A percentile compares a stretch with the other conserved stretches of the same genome.
Conservation (phyloP, 2,113 vertebrate genomes). For the Aix galericulata region DNA sequence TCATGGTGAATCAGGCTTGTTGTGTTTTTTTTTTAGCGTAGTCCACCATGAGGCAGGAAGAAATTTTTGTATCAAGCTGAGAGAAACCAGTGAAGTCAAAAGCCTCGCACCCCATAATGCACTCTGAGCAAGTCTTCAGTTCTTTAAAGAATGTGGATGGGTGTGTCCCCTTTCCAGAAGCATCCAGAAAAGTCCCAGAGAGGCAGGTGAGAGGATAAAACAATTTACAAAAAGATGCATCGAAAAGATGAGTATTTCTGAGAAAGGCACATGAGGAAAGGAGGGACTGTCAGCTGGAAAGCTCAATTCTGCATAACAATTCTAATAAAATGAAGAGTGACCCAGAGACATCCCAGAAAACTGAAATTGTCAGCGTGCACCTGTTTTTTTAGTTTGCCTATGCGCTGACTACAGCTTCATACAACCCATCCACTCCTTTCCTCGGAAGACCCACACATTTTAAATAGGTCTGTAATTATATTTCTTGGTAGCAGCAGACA, state of each 20-base stretch:
- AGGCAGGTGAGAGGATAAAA: background rate
- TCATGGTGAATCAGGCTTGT: background rate
- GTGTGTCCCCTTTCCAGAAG: background rate
- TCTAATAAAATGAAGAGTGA: background rate
- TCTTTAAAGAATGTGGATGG: background rate
- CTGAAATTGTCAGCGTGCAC: background rate
- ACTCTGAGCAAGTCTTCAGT: background rate
- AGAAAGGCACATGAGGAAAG: background rate
- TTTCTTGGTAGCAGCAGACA: conserved; percentile 2
- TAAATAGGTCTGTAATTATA: conserved; percentile 5
- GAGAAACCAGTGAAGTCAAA: background rate
- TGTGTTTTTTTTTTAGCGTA: background rate
- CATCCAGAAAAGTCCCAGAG: background rate
- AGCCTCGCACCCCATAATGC: rapidly evolving
- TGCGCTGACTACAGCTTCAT: background rate
- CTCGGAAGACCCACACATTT: background rate
- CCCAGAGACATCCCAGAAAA: background rate
- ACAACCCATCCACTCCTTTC: background rate
- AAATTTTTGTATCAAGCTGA: background rate
- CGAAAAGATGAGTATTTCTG: background rate
- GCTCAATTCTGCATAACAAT: background rate
- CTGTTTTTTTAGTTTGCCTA: background rate
- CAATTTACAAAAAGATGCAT: background rate
- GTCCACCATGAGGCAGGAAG: background rate
- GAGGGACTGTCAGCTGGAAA: background rate